Evolutionary conservation across 2,797 vertebrate species (phyloP).

Genomic region (Smutsia gigantea): DNA sequence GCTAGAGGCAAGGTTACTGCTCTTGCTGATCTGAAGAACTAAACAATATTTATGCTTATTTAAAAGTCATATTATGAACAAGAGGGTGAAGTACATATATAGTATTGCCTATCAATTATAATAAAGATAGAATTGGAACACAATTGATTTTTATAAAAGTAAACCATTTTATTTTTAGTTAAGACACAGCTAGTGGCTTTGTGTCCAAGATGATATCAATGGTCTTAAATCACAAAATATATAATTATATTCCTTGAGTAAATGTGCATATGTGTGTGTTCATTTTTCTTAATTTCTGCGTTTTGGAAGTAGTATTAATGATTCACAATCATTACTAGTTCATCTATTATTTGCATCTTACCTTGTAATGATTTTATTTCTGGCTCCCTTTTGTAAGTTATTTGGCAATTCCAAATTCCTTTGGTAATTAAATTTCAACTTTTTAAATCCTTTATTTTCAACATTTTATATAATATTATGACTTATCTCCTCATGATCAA

Average conservation of each 20-base stretch:
- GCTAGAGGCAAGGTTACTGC: constrained; percentile 67
- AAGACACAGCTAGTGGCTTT: constrained; percentile 2
- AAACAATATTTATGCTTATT: constrained; percentile 71
- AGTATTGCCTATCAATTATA: constrained; percentile 61
- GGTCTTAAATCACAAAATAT: background rate
- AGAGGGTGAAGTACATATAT: constrained; percentile 39
- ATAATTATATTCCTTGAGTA: background rate
- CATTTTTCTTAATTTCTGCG: background rate
- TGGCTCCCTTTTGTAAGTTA: background rate
- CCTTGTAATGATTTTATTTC: background rate
- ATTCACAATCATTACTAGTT: background rate
- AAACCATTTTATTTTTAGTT: constrained; percentile 54
- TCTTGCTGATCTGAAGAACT: constrained; percentile 77
- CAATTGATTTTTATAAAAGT: constrained; percentile 67
- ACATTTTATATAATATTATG: background rate
- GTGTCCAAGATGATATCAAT: background rate
- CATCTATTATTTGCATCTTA: background rate
- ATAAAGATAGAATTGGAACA: background rate
- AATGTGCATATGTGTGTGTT: background rate
- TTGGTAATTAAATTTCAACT: background rate
- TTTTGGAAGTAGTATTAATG: background rate
- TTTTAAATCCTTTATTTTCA: background rate
- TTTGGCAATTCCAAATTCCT: background rate
- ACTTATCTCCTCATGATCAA: background rate
- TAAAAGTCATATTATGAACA: constrained; percentile 68